phyloP scores from a whole-genome alignment of 2,113 vertebrate genomes.

The Stercorarius parasiticus region DNA sequence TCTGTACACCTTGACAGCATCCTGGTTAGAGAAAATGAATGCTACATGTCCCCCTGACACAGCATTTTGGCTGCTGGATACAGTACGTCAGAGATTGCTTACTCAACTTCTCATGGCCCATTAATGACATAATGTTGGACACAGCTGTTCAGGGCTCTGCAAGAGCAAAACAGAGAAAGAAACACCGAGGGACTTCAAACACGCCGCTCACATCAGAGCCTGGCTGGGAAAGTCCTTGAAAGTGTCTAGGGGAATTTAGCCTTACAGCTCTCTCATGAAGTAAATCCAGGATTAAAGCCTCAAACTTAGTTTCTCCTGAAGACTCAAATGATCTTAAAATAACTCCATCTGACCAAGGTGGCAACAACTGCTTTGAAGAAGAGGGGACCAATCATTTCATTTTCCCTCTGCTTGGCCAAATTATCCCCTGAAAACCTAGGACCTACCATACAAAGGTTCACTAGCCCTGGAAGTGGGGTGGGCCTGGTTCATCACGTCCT shows the following conservation, averaged over 20 bases:
- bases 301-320: background rate
- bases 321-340: background rate
- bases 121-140: constrained; percentile 30
- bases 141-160: constrained; percentile 12
- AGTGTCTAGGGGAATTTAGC: background rate
- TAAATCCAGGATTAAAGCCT: background rate
- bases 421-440: background rate
- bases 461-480: background rate
- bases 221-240: background rate
- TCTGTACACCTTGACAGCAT: constrained; percentile 1
- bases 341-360: background rate
- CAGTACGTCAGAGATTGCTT: constrained; percentile 15
- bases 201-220: background rate
- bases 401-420: background rate
- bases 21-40: constrained; percentile 3
- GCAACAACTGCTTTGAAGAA: background rate
- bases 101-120: constrained; percentile 14
- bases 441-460: background rate
- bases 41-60: background rate
- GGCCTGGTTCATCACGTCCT: background rate
- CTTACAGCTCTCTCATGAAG: background rate
- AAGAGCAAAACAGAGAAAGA: background rate
- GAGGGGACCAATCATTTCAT: background rate
- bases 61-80: background rate
- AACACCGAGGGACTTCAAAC: background rate